Evolutionary conservation across 2,888 invertebrate genomes (phyloP).

Genomic region (Toxonevra muliebris): DNA sequence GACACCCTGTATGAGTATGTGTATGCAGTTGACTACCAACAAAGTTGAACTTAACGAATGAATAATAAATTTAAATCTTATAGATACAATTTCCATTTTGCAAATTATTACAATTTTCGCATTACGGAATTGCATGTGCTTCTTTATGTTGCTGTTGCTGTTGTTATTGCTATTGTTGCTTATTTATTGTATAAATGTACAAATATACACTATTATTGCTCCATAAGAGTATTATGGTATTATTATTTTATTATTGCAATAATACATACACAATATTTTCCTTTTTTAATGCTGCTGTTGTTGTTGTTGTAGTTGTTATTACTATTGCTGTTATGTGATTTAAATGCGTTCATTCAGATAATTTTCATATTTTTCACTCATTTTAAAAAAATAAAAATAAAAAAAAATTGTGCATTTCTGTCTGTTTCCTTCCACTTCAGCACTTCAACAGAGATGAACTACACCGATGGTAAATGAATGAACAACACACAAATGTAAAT

Average conservation of each 20-base stretch:
- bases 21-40: no score
- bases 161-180: neutral
- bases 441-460: neutral
- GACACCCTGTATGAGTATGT: no score
- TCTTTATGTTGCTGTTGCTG: neutral
- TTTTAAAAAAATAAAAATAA: neutral
- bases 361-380: conserved; percentile 38
- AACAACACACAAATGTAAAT: conserved; percentile 14
- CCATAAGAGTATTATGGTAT: no score
- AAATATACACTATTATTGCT: no score
- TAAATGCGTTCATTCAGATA: conserved; percentile 35
- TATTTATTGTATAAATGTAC: neutral
- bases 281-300: neutral
- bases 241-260: no score
- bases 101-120: conserved; percentile 41
- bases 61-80: neutral
- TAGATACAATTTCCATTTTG: conserved; percentile 54
- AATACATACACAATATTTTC: neutral
- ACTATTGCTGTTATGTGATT: conserved; percentile 32
- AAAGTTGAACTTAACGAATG: no score
- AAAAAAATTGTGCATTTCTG: no score
- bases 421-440: no score
- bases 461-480: neutral
- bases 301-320: conserved; percentile 29
- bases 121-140: conserved; percentile 12